Percentiles rank a stretch among this genome's conserved stretches.
Evolutionary conservation across 2,113 vertebrate species (phyloP).

Genomic region (Engraulis encrasicolus): DNA sequence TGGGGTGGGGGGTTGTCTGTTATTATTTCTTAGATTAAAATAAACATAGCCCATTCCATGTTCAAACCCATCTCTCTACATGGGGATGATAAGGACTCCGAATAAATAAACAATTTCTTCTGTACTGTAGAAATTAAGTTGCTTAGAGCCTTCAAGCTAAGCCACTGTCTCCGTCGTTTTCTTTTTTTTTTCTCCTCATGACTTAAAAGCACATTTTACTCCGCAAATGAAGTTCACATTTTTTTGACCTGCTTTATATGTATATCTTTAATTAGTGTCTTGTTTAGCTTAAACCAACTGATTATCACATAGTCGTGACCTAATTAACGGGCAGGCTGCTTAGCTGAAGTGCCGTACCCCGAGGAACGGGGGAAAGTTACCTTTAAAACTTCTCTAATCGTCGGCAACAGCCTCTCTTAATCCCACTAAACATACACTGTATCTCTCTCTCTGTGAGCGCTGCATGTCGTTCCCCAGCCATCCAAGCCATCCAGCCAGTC

Average conservation of each 20-base stretch:
- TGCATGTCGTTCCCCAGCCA: constrained; percentile 56
- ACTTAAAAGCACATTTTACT: constrained; percentile 79
- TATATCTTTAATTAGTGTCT: constrained; percentile 86
- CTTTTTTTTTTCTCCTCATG: constrained; percentile 64
- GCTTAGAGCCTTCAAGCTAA: constrained; percentile 81
- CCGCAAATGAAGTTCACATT: constrained; percentile 77
- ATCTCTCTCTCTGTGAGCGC: constrained; percentile 69
- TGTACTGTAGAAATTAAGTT: constrained; percentile 83
- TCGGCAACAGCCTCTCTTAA: constrained; percentile 80
- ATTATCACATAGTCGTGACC: constrained; percentile 82
- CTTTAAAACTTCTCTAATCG: constrained; percentile 84
- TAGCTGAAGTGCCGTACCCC: constrained; percentile 70
- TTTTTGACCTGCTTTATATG: constrained; percentile 84
- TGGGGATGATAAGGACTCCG: constrained; percentile 79
- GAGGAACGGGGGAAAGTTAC: constrained; percentile 79
- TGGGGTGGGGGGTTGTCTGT: constrained; percentile 83
- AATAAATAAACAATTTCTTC: constrained; percentile 83
- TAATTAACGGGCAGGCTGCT: constrained; percentile 77
- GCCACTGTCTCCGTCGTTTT: constrained; percentile 74
- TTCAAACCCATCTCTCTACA: constrained; percentile 84
- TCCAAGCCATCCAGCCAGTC: too few species aligned
- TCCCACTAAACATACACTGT: constrained; percentile 80
- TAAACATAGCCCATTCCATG: constrained; percentile 83
- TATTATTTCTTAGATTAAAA: constrained; percentile 88
- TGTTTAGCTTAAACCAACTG: constrained; percentile 85